Percentiles rank a stretch among this genome's conserved stretches.
phyloP scores from a whole-genome alignment of 2,113 vertebrate genomes.

The Sisor rabdophorus region DNA sequence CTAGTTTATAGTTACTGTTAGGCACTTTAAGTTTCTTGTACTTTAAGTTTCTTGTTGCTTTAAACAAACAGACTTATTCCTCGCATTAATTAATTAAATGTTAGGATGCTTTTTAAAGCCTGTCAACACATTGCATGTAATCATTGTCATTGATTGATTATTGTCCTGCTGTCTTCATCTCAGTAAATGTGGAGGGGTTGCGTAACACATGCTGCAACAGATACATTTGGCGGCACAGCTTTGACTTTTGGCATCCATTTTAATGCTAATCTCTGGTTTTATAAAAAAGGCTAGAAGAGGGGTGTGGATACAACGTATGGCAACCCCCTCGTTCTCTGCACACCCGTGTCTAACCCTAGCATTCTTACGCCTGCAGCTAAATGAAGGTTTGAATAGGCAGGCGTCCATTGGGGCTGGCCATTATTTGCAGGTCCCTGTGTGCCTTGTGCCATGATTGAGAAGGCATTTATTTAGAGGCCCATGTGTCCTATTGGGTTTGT shows the following conservation, averaged over 20 bases:
- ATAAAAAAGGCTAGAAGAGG: slow-evolving; percentile 52
- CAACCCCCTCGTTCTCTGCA: slow-evolving; percentile 11
- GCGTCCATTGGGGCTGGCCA: slow-evolving; percentile 43
- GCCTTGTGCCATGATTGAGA: slow-evolving; percentile 10
- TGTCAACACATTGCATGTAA: background rate
- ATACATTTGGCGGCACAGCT: slow-evolving; percentile 58
- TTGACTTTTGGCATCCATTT: slow-evolving; percentile 61
- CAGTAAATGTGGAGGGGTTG: slow-evolving; percentile 36
- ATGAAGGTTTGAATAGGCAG: slow-evolving; percentile 52
- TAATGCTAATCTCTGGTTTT: slow-evolving; percentile 68
- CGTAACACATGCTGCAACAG: slow-evolving; percentile 61
- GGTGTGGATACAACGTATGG: slow-evolving; percentile 40
- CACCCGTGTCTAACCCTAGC: slow-evolving; percentile 36
- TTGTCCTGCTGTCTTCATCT: slow-evolving; percentile 7
- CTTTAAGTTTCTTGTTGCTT: no score
- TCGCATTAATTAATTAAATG: no score
- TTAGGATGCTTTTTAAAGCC: no score
- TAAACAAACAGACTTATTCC: no score
- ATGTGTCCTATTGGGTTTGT: slow-evolving; percentile 14
- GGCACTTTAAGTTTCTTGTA: no score
- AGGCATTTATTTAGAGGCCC: slow-evolving; percentile 6
- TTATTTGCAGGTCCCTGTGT: slow-evolving; percentile 51
- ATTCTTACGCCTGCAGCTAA: slow-evolving; percentile 40
- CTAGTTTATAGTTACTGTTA: no score
- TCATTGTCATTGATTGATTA: slow-evolving; percentile 30